phyloP scores from a whole-genome alignment of 2,113 vertebrate species.

The Hyaena hyaena region DNA sequence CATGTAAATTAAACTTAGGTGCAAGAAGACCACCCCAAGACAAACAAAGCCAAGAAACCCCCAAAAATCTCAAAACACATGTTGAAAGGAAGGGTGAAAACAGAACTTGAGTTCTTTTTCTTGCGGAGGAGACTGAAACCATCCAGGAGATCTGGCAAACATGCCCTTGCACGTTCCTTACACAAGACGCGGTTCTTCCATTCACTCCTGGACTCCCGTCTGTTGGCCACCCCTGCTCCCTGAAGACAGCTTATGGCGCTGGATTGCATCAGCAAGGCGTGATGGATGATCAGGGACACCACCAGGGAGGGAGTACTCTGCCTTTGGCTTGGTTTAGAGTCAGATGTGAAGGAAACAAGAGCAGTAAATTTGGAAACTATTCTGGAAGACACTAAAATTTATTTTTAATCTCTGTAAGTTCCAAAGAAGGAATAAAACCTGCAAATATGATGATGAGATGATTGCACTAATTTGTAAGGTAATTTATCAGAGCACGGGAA shows the following conservation, averaged over 20 bases:
- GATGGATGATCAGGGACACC: slow-evolving; percentile 68
- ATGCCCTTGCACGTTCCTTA: slow-evolving; percentile 2
- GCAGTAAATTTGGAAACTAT: slow-evolving; percentile 66
- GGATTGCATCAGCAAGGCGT: slow-evolving; percentile 26
- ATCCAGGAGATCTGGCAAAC: slow-evolving; percentile 61
- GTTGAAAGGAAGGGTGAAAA: slow-evolving; percentile 10
- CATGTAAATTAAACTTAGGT: not conserved
- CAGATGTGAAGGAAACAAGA: slow-evolving; percentile 72
- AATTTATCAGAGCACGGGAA: slow-evolving; percentile 45
- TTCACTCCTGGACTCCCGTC: slow-evolving; percentile 57
- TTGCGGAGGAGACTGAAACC: slow-evolving; percentile 50
- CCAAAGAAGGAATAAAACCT: slow-evolving; percentile 65
- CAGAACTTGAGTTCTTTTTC: slow-evolving; percentile 15
- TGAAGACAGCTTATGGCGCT: slow-evolving; percentile 58
- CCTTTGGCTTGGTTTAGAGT: slow-evolving; percentile 58
- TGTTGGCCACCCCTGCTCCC: slow-evolving; percentile 68
- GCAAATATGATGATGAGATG: slow-evolving; percentile 47
- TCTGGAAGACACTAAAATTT: slow-evolving; percentile 65
- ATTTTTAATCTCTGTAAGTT: slow-evolving; percentile 70
- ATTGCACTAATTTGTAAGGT: slow-evolving; percentile 60
- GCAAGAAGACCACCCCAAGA: not conserved
- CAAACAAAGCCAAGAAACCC: too few relatives aligned
- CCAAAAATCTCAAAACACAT: not conserved
- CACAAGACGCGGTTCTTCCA: slow-evolving; percentile 68
- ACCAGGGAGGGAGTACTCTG: slow-evolving; percentile 34